phyloP scores from a whole-genome alignment of 2,797 vertebrate species.

The Dendrocincla fuliginosa region DNA sequence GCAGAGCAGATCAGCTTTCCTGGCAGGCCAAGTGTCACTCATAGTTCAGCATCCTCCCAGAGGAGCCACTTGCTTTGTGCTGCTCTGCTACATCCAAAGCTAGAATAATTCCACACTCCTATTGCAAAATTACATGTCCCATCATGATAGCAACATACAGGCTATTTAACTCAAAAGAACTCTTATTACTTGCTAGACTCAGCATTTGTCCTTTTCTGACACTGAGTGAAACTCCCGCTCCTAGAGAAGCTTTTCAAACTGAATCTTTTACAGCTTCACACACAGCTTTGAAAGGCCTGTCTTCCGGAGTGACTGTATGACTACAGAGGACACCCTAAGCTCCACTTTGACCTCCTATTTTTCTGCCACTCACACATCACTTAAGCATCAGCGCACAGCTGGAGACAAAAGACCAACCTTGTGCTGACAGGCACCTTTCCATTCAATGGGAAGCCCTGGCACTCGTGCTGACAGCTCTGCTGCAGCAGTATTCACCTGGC shows the following conservation, averaged over 20 bases:
- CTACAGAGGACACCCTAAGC: neutral
- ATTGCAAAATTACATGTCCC: neutral
- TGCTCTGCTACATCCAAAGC: neutral
- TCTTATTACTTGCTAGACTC: neutral
- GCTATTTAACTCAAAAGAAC: neutral
- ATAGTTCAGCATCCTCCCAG: neutral
- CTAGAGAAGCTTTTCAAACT: neutral
- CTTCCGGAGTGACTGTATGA: neutral
- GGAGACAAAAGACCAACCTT: neutral
- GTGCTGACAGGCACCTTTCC: neutral
- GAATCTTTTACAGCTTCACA: neutral
- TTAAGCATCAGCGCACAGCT: neutral
- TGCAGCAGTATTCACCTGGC: constrained; percentile 6
- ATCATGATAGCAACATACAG: neutral
- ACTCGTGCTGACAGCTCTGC: neutral
- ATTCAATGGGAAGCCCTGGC: neutral
- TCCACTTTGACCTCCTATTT: neutral
- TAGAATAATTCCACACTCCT: neutral
- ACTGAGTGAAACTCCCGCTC: neutral
- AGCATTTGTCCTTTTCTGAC: neutral
- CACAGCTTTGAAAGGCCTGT: neutral
- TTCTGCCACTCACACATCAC: neutral
- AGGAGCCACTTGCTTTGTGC: neutral
- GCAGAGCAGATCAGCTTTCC: neutral
- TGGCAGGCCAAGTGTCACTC: neutral